These are phyloP conservation scores for Ictidomys tridecemlineatus DNA, from an alignment of 2,113 vertebrate species.

Conservation along the genomic window DNA sequence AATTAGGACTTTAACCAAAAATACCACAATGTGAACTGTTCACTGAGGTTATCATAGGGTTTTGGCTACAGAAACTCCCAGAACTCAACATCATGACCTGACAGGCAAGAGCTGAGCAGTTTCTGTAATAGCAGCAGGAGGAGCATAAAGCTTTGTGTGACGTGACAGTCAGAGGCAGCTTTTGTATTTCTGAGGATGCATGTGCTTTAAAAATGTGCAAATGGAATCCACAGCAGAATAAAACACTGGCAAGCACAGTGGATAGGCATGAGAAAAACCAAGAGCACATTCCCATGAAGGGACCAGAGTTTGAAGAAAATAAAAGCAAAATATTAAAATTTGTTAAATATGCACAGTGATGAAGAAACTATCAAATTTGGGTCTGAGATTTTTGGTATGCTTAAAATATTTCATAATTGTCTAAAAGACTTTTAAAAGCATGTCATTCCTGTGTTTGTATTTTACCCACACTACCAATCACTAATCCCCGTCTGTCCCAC, in stretches of 20 bases:
- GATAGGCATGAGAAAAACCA: neutral
- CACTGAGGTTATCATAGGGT: conserved; percentile 70
- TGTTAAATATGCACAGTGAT: neutral
- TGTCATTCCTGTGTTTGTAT: neutral
- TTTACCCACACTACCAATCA: neutral
- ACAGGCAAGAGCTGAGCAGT: neutral
- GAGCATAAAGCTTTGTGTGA: neutral
- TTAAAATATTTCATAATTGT: neutral
- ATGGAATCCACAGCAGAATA: neutral
- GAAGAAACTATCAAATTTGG: neutral
- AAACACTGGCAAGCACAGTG: neutral
- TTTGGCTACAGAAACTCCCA: conserved; percentile 59
- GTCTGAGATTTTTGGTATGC: neutral
- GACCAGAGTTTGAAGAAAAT: neutral
- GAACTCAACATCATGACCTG: conserved; percentile 15
- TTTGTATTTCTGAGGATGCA: neutral
- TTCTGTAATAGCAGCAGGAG: neutral
- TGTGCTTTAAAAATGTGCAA: neutral
- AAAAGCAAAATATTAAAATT: neutral
- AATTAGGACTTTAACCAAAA: conserved; percentile 87
- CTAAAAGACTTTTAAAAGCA: neutral
- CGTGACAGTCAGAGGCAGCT: neutral
- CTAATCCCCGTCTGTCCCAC: neutral
- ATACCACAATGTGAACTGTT: conserved; percentile 80
- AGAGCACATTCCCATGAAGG: neutral